Percentiles rank a stretch among this genome's conserved stretches.
phyloP scores from a whole-genome alignment of 2,113 vertebrate species.

The Phasianus colchicus region DNA sequence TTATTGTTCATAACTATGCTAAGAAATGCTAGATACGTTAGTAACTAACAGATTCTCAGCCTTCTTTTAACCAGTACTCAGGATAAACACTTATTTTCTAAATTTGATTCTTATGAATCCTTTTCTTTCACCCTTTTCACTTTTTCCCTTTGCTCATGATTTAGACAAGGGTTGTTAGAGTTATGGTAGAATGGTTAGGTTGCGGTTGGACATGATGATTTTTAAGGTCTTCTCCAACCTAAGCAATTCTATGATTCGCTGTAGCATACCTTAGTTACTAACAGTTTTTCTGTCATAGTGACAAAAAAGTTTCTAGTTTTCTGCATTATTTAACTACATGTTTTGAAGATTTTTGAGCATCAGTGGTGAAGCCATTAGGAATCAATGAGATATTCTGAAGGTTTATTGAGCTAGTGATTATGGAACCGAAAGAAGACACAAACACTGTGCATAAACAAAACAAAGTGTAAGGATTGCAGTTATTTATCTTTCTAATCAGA shows the following conservation, averaged over 20 bases:
- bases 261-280: background rate
- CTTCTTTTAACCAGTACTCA: background rate
- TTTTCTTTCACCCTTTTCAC: background rate
- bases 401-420: slow-evolving; percentile 23
- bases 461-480: background rate
- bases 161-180: no score
- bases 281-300: background rate
- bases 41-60: background rate
- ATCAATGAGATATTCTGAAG: background rate
- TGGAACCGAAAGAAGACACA: background rate
- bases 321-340: background rate
- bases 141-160: no score
- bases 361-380: background rate
- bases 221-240: no score
- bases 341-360: background rate
- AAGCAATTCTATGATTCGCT: background rate
- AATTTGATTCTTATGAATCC: background rate
- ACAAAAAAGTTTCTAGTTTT: background rate
- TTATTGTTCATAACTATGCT: background rate
- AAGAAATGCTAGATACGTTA: background rate
- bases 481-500: slow-evolving; percentile 21
- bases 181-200: no score
- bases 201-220: no score
- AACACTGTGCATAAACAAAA: slow-evolving; percentile 24
- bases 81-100: background rate